These are phyloP conservation scores for Xestia ashworthii DNA, from an alignment of 2,888 invertebrate genomes.

Conservation along the genomic window DNA sequence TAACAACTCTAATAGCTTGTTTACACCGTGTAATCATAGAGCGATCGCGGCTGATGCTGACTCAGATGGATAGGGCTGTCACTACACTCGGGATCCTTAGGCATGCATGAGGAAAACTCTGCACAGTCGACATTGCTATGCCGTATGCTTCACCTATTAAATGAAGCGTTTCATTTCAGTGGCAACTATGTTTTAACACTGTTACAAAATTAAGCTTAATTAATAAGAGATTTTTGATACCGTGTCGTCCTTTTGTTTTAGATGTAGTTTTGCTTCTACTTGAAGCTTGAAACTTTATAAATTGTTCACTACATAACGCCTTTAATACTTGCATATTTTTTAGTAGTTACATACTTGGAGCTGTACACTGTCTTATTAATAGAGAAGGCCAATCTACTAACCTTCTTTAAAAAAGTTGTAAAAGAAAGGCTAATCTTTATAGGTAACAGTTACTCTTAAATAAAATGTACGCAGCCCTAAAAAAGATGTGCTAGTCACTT, in stretches of 20 bases:
- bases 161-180: neutral
- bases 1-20: slow-evolving; percentile 64
- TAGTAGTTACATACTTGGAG: neutral
- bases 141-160: neutral
- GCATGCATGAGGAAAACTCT: neutral
- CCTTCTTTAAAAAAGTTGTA: neutral
- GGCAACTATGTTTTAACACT: neutral
- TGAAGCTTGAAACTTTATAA: neutral
- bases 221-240: neutral
- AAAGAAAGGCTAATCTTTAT: neutral
- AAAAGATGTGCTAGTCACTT: slow-evolving; percentile 31
- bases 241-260: neutral
- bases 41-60: slow-evolving; percentile 34
- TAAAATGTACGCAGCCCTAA: slow-evolving; percentile 38
- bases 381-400: neutral
- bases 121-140: neutral
- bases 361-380: neutral
- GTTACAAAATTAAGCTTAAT: too few species aligned
- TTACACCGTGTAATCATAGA: slow-evolving; percentile 63
- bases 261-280: neutral
- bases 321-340: too few species aligned
- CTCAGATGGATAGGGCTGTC: slow-evolving; percentile 45
- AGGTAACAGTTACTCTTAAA: neutral
- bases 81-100: slow-evolving; percentile 4
- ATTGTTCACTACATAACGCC: too few species aligned